phyloP scores from a whole-genome alignment of 1,140 invertebrate species.

The Sipha flava region DNA sequence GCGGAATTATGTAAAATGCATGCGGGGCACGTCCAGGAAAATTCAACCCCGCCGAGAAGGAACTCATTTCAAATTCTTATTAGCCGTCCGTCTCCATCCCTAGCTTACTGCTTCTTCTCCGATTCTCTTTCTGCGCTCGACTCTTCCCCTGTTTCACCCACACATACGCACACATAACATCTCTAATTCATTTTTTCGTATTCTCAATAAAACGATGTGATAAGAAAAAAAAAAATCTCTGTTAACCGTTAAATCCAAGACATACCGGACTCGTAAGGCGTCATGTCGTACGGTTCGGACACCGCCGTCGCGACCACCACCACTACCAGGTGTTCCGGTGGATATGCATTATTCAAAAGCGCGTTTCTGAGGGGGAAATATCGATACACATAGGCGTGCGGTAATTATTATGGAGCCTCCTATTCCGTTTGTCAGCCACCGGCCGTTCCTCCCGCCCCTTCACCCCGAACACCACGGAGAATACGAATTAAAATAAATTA shows the following conservation, averaged over 20 bases:
- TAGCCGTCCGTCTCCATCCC: too few relatives aligned
- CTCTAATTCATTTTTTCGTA: neutral
- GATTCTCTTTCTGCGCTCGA: too few relatives aligned
- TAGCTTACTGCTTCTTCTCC: too few relatives aligned
- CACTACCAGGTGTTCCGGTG: conserved; percentile 20
- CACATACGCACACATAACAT: too few relatives aligned
- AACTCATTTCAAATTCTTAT: conserved; percentile 30
- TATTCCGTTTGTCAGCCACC: too few relatives aligned
- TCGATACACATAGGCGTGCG: neutral
- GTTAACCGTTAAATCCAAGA: too few relatives aligned
- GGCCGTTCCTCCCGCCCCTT: too few relatives aligned
- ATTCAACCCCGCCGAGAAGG: conserved; percentile 5
- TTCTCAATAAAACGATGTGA: too few relatives aligned
- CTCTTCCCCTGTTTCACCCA: too few relatives aligned
- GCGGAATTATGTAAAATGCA: conserved; percentile 28
- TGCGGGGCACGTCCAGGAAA: conserved; percentile 30
- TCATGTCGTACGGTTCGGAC: too few relatives aligned
- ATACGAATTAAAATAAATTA: conserved; percentile 24
- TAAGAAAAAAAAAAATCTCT: too few relatives aligned
- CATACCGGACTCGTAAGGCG: too few relatives aligned
- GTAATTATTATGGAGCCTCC: conserved; percentile 9
- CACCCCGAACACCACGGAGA: neutral
- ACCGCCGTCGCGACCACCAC: neutral
- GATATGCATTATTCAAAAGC: conserved; percentile 27
- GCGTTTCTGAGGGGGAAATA: neutral